Evolutionary conservation across 2,888 invertebrate species (phyloP).

Genomic region (Thereva unica): DNA sequence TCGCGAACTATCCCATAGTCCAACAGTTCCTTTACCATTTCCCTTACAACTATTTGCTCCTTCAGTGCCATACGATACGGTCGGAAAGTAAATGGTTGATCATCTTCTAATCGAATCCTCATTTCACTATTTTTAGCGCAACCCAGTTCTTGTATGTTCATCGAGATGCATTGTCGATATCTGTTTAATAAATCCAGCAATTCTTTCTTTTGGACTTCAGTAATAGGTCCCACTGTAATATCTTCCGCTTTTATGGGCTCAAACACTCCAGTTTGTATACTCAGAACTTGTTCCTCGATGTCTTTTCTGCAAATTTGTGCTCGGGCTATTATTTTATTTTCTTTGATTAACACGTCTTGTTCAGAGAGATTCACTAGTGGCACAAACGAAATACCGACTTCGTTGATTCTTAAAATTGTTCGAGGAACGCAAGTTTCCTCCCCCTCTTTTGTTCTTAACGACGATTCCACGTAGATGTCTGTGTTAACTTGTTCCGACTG

Average conservation of each 20-base stretch:
- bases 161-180: background rate
- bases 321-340: conserved; percentile 20
- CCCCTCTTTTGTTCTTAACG: conserved; percentile 25
- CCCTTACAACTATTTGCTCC: background rate
- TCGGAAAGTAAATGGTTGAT: background rate
- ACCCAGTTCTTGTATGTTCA: background rate
- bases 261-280: background rate
- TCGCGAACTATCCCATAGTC: background rate
- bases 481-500: conserved; percentile 11
- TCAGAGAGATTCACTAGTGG: conserved; percentile 28
- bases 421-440: conserved; percentile 32
- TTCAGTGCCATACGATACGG: conserved; percentile 2
- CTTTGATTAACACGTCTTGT: conserved; percentile 2
- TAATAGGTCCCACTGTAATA: conserved; percentile 6
- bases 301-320: conserved; percentile 19
- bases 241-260: conserved; percentile 3
- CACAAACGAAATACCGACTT: conserved; percentile 23
- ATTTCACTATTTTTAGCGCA: conserved; percentile 3
- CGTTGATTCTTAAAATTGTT: conserved; percentile 23
- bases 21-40: conserved; percentile 2
- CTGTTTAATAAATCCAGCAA: background rate
- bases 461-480: conserved; percentile 25
- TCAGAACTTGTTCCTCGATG: conserved; percentile 1
- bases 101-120: background rate
- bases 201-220: background rate